Percentiles rank a stretch among this genome's conserved stretches.
These are phyloP conservation scores for Oryctolagus cuniculus DNA, from an alignment of 2,113 vertebrate species.

Conservation along the genomic window mOryCun1.1 NC_091440.1:44358001-44358500, in stretches of 20 bases:
- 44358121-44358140: background rate
- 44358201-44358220: background rate
- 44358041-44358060: background rate
- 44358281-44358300: background rate
- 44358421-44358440: too few species aligned
- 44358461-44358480: too few species aligned
- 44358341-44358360: background rate
- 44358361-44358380: background rate
- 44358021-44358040: background rate
- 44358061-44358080: background rate
- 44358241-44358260: background rate
- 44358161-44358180: background rate
- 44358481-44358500: background rate
- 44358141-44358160: background rate
- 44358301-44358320: background rate
- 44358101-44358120: background rate
- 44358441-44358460: background rate
- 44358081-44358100: background rate
- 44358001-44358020: slow-evolving; percentile 2
- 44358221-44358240: background rate
- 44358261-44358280: background rate
- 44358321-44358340: background rate
- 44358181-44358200: background rate
- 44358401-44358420: background rate
- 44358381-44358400: background rate